Evolutionary conservation across 2,113 vertebrate species (phyloP), one percentile per base, ranked within the genome.

Genomic region (Charina bottae): DNA sequence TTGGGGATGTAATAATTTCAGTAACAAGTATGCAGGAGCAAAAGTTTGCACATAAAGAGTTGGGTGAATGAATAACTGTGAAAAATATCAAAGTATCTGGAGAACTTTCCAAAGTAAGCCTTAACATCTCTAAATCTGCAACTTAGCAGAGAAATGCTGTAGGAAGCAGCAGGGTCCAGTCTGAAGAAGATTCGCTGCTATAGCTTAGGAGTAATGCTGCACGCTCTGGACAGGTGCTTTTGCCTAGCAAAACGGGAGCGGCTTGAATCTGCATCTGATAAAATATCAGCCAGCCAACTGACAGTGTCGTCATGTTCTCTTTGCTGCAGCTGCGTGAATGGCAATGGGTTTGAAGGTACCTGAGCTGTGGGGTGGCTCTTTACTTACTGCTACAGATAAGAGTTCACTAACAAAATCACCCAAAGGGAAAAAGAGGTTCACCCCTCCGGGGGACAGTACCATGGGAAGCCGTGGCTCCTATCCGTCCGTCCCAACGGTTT

Each of bases 41-140:
- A 54, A 55, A 42, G 68, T 58, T 93, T 95, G 28, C 85, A 55
- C 93, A 93, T 92, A 93, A 94, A 5, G 93, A 94, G 92, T 59
- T 91, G 92, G 93, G 92, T 26, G 92, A 93, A 92, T 87, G 90
- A 83, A 95, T 90, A 94, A 96, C 33, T 94, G 93, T 94, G 92
- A 94, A 92, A 93, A 89, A 92, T 89, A 91, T 93, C 93, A 92
- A 54, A 95, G 85, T 68, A 93, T 95, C 78, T 88, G 92, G 95
- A 91, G 88, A 96, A 87, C 92, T 62, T 62, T 62, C 72, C 72
- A n/a, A 26, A 85, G n/a, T 10, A 86, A 64, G 26, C 49, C 90
- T 94, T 90, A 95, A 93, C 24, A 96, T 95, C 94, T 94, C 96
- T 93, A 91, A 94, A 91, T 93, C 94, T 92, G 95, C 53, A 68